phyloP scores from a whole-genome alignment of 2,888 invertebrate species.

The Lepidocyrtinus sp. region DNA sequence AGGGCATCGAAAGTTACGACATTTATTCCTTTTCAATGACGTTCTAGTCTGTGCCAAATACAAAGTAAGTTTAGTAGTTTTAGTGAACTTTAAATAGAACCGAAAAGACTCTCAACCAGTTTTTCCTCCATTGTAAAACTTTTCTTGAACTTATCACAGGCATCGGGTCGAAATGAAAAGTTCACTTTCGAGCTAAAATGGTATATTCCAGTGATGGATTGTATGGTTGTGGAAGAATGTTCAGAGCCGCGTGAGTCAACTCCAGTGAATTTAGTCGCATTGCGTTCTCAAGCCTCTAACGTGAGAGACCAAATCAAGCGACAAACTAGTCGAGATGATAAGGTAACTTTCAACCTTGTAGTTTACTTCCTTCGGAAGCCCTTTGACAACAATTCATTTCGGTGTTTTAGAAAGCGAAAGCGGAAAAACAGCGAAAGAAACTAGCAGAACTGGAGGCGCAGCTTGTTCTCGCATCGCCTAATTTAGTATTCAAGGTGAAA shows the following conservation, averaged over 20 bases:
- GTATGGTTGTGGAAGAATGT: slow-evolving; percentile 82
- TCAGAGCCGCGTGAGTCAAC: slow-evolving; percentile 82
- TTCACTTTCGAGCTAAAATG: slow-evolving; percentile 94
- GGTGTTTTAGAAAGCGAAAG: slow-evolving; percentile 69
- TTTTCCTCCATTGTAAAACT: background rate
- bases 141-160: too few species aligned
- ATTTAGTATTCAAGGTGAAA: slow-evolving; percentile 84
- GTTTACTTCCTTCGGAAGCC: too few species aligned
- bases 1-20: slow-evolving; percentile 89
- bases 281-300: slow-evolving; percentile 82
- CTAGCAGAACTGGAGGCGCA: slow-evolving; percentile 92
- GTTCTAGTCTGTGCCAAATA: slow-evolving; percentile 96
- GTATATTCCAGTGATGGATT: slow-evolving; percentile 91
- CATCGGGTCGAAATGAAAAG: slow-evolving; percentile 85
- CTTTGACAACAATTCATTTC: background rate
- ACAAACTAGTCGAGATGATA: slow-evolving; percentile 82
- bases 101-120: too few species aligned
- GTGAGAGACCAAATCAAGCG: slow-evolving; percentile 88
- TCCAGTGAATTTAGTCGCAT: slow-evolving; percentile 86
- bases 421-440: slow-evolving; percentile 91
- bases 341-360: too few species aligned
- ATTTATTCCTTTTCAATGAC: slow-evolving; percentile 95
- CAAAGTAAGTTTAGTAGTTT: slow-evolving; percentile 76
- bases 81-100: background rate
- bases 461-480: slow-evolving; percentile 90